A percentile compares a stretch with the other conserved stretches of the same genome.
Evolutionary conservation across 2,888 invertebrate species (phyloP).

Genomic region (Halictus ligatus): DNA sequence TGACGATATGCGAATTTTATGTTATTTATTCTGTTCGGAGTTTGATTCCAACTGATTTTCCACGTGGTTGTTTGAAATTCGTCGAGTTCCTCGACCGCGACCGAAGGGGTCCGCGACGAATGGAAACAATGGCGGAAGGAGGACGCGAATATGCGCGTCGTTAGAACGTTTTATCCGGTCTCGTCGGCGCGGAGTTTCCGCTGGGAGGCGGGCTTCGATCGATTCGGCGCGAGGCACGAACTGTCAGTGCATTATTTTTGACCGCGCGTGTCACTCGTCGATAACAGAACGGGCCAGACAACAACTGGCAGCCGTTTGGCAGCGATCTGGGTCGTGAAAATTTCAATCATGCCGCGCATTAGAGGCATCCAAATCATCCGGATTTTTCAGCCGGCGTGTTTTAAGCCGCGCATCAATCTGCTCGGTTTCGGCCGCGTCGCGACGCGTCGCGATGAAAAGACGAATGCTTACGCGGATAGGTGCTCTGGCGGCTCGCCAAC

Average conservation of each 20-base stretch:
- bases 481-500: conserved; percentile 74
- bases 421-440: conserved; percentile 65
- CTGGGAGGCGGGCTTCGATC: not conserved
- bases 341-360: conserved; percentile 66
- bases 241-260: conserved; percentile 36
- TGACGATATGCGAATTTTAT: no score
- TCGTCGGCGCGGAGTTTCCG: not conserved
- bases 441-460: conserved; percentile 79
- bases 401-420: conserved; percentile 78
- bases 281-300: conserved; percentile 45
- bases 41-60: no score
- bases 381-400: conserved; percentile 75
- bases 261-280: conserved; percentile 41
- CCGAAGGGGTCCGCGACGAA: not conserved
- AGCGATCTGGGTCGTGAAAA: conserved; percentile 63
- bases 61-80: no score
- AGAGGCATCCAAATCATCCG: conserved; percentile 69
- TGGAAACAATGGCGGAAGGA: not conserved
- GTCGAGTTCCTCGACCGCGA: not conserved
- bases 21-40: no score
- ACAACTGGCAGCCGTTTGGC: conserved; percentile 59
- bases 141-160: not conserved
- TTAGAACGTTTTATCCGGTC: not conserved
- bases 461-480: conserved; percentile 77
- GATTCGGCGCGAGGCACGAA: not conserved